These are phyloP conservation scores for Furnarius figulus DNA, from an alignment of 2,113 vertebrate species.

Conservation along the genomic window DNA sequence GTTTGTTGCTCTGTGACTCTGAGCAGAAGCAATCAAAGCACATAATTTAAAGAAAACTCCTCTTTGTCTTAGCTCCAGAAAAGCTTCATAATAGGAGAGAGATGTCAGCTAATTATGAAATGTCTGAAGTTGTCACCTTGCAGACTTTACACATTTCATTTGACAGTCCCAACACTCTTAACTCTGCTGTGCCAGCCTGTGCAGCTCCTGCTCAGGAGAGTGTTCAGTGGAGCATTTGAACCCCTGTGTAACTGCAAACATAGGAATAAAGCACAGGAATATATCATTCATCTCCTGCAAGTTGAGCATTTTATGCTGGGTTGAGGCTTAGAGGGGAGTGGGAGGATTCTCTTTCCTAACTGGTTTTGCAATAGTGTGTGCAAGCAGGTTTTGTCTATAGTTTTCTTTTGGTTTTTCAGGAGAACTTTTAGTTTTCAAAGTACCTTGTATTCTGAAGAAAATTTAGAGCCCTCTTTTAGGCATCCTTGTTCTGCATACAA, in stretches of 20 bases:
- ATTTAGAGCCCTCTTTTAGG: conserved; percentile 81
- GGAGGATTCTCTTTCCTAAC: background rate
- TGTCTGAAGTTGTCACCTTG: background rate
- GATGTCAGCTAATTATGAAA: background rate
- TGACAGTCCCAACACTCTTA: background rate
- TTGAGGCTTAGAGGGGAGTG: background rate
- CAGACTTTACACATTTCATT: background rate
- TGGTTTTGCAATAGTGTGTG: background rate
- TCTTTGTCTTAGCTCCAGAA: background rate
- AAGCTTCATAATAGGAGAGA: background rate
- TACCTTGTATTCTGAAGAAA: conserved; percentile 72
- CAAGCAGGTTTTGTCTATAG: background rate
- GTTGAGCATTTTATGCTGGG: background rate
- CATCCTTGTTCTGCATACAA: conserved; percentile 77
- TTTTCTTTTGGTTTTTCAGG: background rate
- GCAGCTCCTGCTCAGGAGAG: background rate
- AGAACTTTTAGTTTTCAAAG: conserved; percentile 44
- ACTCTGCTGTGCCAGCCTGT: background rate
- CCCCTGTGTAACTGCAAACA: background rate
- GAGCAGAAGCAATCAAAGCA: background rate
- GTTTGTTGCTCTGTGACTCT: background rate
- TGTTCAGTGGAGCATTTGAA: background rate
- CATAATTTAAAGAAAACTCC: background rate
- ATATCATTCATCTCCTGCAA: background rate
- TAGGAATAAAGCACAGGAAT: background rate